phyloP scores from a whole-genome alignment of 2,888 invertebrate genomes.

The Tanypteryx hageni region DNA sequence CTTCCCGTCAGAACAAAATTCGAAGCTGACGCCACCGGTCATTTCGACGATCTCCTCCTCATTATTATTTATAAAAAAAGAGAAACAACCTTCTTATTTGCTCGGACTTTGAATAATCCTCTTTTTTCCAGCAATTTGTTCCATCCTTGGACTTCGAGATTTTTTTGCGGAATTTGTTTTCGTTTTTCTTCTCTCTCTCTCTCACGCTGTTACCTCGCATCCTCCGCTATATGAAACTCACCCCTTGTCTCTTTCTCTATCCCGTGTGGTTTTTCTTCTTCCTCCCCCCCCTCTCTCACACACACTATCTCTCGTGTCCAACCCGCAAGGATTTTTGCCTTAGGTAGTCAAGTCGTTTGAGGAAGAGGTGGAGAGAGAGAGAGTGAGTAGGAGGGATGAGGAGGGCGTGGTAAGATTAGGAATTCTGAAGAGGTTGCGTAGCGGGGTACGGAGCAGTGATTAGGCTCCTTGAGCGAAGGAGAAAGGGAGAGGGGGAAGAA shows the following conservation, averaged over 20 bases:
- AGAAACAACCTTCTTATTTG: conserved; percentile 3
- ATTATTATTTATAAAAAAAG: not conserved
- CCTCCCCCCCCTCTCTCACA: not conserved
- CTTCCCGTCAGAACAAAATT: not conserved
- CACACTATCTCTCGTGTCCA: not conserved
- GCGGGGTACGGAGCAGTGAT: conserved; percentile 35
- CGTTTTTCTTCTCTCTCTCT: not conserved
- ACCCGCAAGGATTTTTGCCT: conserved; percentile 19
- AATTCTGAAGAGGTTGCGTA: conserved; percentile 44
- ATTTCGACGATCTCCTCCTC: not conserved
- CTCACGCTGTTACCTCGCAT: not conserved
- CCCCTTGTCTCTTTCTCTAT: not conserved
- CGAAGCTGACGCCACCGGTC: not conserved
- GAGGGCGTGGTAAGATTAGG: conserved; percentile 47
- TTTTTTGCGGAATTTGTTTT: not conserved
- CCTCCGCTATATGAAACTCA: not conserved
- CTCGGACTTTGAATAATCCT: conserved; percentile 36
- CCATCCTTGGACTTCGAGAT: not conserved
- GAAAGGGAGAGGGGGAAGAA: not conserved
- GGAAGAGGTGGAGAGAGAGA: not conserved
- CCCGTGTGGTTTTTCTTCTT: not conserved
- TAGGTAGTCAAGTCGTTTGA: not conserved
- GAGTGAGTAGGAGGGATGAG: not conserved
- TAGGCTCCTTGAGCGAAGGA: conserved; percentile 17
- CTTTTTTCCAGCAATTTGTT: conserved; percentile 30